Evolutionary conservation across 2,113 vertebrate species (phyloP).

Genomic region (Taxidea taxus): DNA sequence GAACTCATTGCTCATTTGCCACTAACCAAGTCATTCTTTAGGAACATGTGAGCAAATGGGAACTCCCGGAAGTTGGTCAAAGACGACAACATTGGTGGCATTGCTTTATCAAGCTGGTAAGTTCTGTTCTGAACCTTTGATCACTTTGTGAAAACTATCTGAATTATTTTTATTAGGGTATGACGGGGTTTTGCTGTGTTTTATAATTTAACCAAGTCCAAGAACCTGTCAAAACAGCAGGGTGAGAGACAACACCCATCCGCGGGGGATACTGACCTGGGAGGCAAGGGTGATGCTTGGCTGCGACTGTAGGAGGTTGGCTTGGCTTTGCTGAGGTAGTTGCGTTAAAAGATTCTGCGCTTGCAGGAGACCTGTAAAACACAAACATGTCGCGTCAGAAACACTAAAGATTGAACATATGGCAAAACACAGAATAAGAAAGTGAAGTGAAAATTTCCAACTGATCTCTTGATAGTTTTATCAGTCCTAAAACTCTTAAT

Average conservation of each 20-base stretch:
- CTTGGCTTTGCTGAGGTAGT: constrained; percentile 99
- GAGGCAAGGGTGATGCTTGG: constrained; percentile 97
- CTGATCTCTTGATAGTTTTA: neutral
- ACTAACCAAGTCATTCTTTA: neutral
- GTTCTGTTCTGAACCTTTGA: neutral
- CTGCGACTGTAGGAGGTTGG: constrained; percentile 99
- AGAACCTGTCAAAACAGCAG: neutral
- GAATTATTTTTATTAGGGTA: neutral
- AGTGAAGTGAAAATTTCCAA: neutral
- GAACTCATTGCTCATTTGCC: neutral
- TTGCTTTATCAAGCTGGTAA: neutral
- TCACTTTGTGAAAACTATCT: neutral
- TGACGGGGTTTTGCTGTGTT: neutral
- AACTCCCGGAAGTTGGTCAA: neutral
- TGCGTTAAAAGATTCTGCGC: constrained; percentile 97
- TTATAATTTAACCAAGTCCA: neutral
- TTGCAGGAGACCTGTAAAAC: constrained; percentile 93
- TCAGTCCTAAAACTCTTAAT: neutral
- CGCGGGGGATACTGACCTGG: constrained; percentile 87
- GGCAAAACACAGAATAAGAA: neutral
- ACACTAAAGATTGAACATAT: neutral
- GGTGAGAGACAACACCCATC: neutral
- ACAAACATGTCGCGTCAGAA: constrained; percentile 11
- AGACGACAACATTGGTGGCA: neutral
- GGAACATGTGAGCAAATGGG: neutral